These are phyloP conservation scores for Crotalus helleri DNA, from an alignment of 2,113 vertebrate species.

Conservation along the genomic window DNA sequence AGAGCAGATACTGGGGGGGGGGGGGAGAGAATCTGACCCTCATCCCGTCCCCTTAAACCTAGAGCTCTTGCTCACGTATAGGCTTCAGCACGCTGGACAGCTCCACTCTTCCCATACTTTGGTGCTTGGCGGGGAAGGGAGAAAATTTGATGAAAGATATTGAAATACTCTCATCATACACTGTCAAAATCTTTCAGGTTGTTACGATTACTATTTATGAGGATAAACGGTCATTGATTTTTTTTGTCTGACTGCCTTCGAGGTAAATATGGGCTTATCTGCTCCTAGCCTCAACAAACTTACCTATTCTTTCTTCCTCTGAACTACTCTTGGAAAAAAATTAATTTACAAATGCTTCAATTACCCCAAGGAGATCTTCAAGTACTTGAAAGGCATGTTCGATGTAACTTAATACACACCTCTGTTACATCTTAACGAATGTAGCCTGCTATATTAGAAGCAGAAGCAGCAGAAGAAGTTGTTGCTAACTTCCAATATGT, in stretches of 20 bases:
- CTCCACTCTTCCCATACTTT: background rate
- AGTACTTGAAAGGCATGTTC: background rate
- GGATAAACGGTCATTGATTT: background rate
- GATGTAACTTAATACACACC: background rate
- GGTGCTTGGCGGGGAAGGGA: background rate
- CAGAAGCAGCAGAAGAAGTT: background rate
- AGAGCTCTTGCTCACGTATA: background rate
- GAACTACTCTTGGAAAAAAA: background rate
- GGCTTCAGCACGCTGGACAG: conserved; percentile 50
- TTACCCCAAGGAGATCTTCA: background rate
- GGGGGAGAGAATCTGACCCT: background rate
- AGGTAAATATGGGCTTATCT: background rate
- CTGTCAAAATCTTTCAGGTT: background rate
- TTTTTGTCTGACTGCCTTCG: background rate
- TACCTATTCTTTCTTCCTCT: background rate
- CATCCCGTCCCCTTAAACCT: background rate
- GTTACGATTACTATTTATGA: background rate
- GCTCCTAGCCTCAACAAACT: background rate
- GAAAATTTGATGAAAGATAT: background rate
- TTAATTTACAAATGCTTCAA: background rate
- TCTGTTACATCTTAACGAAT: background rate
- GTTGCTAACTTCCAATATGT: too few relatives aligned
- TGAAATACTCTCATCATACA: conserved; percentile 57
- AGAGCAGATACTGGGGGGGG: background rate
- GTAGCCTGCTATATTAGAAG: background rate